Evolutionary conservation across 2,888 invertebrate species (phyloP).

Genomic region (Diarsia dahlii): DNA sequence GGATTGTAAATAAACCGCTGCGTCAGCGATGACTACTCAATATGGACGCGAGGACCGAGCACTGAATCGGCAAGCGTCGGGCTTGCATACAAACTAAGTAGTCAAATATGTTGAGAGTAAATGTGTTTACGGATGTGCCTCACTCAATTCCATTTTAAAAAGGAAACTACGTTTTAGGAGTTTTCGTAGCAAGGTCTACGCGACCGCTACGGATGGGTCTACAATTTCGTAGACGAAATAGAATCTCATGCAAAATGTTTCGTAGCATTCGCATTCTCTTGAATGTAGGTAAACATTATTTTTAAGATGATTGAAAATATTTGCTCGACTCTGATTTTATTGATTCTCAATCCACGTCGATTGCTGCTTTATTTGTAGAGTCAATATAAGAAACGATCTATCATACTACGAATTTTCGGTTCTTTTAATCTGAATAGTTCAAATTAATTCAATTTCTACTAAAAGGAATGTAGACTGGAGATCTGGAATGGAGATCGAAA

Average conservation of each 20-base stretch:
- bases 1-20: constrained; percentile 74
- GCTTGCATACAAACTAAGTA: constrained; percentile 53
- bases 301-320: constrained; percentile 28
- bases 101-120: constrained; percentile 48
- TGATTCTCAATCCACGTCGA: constrained; percentile 14
- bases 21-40: constrained; percentile 71
- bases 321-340: constrained; percentile 21
- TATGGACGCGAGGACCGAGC: constrained; percentile 65
- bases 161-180: constrained; percentile 3
- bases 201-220: constrained; percentile 38
- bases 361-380: constrained; percentile 8
- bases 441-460: constrained; percentile 16
- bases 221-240: constrained; percentile 25
- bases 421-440: constrained; percentile 10
- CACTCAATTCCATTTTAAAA: constrained; percentile 29
- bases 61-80: constrained; percentile 50
- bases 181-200: constrained; percentile 48
- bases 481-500: constrained; percentile 12
- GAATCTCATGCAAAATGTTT: background rate
- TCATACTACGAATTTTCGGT: background rate
- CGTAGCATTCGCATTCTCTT: background rate
- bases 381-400: constrained; percentile 9
- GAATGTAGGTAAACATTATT: constrained; percentile 9
- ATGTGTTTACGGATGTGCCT: constrained; percentile 47
- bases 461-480: constrained; percentile 12